Evolutionary conservation across 2,797 vertebrate genomes (phyloP).

Genomic region (Gymnopithys bicolor): DNA sequence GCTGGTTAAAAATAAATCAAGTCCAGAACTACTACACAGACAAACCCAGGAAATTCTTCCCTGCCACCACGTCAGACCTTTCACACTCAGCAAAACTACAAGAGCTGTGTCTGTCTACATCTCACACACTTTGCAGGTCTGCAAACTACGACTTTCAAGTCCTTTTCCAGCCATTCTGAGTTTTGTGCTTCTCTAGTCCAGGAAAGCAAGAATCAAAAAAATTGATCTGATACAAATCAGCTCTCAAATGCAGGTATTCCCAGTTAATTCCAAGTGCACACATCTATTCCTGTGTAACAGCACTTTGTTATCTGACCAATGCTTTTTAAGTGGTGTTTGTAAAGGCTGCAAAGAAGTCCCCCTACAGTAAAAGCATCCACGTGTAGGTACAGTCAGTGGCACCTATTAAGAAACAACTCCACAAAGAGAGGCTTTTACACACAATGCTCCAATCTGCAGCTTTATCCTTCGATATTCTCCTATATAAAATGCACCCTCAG

Average conservation of each 20-base stretch:
- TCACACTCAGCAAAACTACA: background rate
- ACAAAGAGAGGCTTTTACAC: background rate
- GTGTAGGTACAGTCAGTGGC: background rate
- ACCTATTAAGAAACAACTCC: background rate
- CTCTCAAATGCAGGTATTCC: background rate
- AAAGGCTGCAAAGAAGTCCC: background rate
- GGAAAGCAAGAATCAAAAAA: background rate
- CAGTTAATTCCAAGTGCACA: background rate
- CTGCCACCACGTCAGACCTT: background rate
- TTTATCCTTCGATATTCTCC: background rate
- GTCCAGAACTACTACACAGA: background rate
- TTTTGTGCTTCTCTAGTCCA: background rate
- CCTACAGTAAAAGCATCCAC: background rate
- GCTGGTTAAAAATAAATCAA: background rate
- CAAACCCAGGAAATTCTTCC: background rate
- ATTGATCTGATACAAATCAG: background rate
- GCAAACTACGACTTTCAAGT: background rate
- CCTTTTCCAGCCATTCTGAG: background rate
- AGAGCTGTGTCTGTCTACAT: background rate
- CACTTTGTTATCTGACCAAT: background rate
- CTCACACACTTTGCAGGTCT: background rate
- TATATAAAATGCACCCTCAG: background rate
- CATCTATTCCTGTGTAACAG: background rate
- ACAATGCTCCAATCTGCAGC: background rate
- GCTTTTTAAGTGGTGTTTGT: background rate